phyloP scores from a whole-genome alignment of 2,797 vertebrate species.

The Anniella stebbinsi region DNA sequence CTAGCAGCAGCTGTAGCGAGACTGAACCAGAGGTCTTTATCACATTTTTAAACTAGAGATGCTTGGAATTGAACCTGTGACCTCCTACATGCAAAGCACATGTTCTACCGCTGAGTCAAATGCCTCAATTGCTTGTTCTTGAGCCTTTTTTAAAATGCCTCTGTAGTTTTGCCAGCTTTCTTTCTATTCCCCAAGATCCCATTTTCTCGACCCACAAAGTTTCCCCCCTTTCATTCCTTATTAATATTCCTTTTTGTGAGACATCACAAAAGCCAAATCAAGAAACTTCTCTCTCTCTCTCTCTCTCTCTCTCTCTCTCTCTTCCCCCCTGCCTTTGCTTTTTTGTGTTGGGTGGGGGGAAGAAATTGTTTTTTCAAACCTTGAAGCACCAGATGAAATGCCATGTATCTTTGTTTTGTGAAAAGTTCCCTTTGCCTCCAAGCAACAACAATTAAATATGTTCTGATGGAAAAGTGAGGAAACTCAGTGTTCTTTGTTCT shows the following conservation, averaged over 20 bases:
- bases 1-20: too few species aligned
- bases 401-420: conserved; percentile 6
- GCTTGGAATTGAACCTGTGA: too few species aligned
- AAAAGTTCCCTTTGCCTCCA: conserved; percentile 22
- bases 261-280: background rate
- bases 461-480: background rate
- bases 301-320: accelerated
- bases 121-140: too few species aligned
- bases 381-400: conserved; percentile 18
- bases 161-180: too few species aligned
- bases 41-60: too few species aligned
- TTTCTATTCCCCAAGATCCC: background rate
- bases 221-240: background rate
- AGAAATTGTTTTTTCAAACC: conserved; percentile 32
- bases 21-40: too few species aligned
- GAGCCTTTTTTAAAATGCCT: too few species aligned
- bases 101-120: too few species aligned
- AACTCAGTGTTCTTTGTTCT: conserved; percentile 26
- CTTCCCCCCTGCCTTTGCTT: background rate
- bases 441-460: conserved; percentile 39
- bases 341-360: background rate
- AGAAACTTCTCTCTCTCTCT: background rate
- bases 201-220: background rate
- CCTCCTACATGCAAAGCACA: too few species aligned
- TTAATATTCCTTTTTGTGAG: background rate